Evolutionary conservation across 2,797 vertebrate species (phyloP), one percentile per base, ranked within the genome.

Genomic region (Premnoplex brunnescens): DNA sequence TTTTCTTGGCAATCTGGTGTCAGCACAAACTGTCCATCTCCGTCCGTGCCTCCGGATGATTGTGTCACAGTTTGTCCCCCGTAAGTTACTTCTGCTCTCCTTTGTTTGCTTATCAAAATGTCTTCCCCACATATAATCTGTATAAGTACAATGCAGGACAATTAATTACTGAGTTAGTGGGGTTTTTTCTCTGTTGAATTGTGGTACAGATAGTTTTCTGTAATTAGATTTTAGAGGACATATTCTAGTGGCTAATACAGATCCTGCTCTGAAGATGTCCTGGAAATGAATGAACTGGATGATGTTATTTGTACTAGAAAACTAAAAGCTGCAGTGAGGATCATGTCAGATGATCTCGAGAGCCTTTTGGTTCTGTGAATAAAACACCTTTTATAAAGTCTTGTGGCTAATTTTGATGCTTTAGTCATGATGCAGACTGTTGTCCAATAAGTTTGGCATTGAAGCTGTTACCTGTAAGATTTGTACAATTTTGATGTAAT

Each of bases 1-100:
- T 52, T 99, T 99, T 92, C 98, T 99, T 63, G 97, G 98, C 51
- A 99, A 99, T 94, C 98, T 99, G n/a, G 99, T 99, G 19, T 99
- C 99, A 6, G 99, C 99, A 6, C 99, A 99, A 97, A 99, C 99
- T 0, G 98, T 99, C 58, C 99, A 99, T 88, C 98, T 99, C 49
- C 97, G 99, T 59, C 96, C 98, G 0, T 99, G 99, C 94, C 98
- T 99, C 24, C 98, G 96, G 71, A 99, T 99, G 98, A 98, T 99
- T 32, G 97, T 98, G 43, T 98, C 98, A 8, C 98, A 99, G 90
- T 99, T 99, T 90, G 97, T 98, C 7, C 98, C 98, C 58, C 97
- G 99, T 99, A 91, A 97, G 97, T 97, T 36, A 20, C 34, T 93
- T 20, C 28, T 91, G 4, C 16, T 69, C 34, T 11, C n/a, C n/a